Percentiles rank a stretch among this genome's conserved stretches.
These are phyloP conservation scores for Mizuhopecten yessoensis DNA, from an alignment of 1,140 invertebrate genomes.

Conservation along the genomic window DNA sequence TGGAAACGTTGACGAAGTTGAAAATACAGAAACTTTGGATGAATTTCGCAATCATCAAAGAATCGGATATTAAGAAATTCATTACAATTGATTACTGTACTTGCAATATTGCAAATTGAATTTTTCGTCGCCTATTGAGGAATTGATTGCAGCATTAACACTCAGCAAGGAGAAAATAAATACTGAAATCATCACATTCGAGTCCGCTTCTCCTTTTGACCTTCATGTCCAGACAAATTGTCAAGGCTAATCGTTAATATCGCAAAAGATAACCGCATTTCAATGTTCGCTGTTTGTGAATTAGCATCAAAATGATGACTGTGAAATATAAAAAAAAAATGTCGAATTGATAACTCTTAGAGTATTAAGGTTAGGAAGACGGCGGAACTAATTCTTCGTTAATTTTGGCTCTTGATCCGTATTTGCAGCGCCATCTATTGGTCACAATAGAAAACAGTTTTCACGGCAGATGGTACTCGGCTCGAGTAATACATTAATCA, in stretches of 20 bases:
- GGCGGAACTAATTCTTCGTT: background rate
- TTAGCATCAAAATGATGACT: background rate
- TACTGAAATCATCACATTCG: background rate
- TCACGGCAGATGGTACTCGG: conserved; percentile 18
- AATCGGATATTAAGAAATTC: background rate
- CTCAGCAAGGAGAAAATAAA: background rate
- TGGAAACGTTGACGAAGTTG: too few relatives aligned
- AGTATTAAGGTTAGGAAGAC: background rate
- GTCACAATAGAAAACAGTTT: background rate
- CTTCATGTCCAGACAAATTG: background rate
- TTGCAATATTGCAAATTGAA: background rate
- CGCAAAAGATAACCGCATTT: background rate
- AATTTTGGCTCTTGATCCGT: background rate
- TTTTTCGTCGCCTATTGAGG: background rate
- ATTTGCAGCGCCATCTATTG: background rate
- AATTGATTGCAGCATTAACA: background rate
- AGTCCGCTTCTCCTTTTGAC: background rate
- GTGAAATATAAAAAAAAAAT: background rate
- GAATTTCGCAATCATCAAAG: background rate
- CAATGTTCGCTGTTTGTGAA: background rate
- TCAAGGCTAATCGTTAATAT: background rate
- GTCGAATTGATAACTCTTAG: background rate
- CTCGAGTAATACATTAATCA: background rate
- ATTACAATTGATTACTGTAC: background rate
- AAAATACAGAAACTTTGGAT: too few relatives aligned